These are phyloP conservation scores for Chinchilla lanigera DNA, from an alignment of 2,113 vertebrate species.

Conservation along the genomic window DNA sequence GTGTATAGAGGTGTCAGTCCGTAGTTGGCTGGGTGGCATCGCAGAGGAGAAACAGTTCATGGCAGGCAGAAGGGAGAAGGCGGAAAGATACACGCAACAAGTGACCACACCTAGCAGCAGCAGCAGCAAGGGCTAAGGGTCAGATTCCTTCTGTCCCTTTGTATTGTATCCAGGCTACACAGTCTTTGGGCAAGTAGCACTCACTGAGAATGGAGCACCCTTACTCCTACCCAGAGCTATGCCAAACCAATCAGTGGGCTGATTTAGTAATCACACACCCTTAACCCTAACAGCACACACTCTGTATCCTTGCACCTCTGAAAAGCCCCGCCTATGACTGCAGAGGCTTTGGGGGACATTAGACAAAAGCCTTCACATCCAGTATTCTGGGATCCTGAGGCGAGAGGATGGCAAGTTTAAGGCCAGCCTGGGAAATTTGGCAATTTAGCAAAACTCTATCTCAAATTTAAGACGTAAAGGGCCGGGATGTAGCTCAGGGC, in stretches of 20 bases:
- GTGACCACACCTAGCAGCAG: background rate
- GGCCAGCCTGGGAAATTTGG: background rate
- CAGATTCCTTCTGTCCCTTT: background rate
- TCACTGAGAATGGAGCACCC: background rate
- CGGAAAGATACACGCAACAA: background rate
- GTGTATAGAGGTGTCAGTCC: background rate
- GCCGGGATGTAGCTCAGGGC: background rate
- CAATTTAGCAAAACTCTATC: background rate
- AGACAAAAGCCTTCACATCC: background rate
- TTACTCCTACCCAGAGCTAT: background rate
- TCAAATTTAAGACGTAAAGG: background rate
- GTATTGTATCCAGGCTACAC: background rate
- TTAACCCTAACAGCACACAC: background rate
- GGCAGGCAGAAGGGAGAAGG: background rate
- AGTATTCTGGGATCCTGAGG: background rate
- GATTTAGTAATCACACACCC: background rate
- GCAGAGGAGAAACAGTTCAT: background rate
- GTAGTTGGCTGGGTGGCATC: background rate
- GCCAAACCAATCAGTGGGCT: background rate
- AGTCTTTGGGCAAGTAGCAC: background rate
- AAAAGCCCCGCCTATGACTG: background rate
- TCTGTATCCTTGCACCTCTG: background rate
- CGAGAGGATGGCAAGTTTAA: background rate
- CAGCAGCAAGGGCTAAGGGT: background rate
- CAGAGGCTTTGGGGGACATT: background rate